A percentile compares a stretch with the other conserved stretches of the same genome.
phyloP scores from a whole-genome alignment of 2,888 invertebrate species.

The Strigamia maritima region DNA sequence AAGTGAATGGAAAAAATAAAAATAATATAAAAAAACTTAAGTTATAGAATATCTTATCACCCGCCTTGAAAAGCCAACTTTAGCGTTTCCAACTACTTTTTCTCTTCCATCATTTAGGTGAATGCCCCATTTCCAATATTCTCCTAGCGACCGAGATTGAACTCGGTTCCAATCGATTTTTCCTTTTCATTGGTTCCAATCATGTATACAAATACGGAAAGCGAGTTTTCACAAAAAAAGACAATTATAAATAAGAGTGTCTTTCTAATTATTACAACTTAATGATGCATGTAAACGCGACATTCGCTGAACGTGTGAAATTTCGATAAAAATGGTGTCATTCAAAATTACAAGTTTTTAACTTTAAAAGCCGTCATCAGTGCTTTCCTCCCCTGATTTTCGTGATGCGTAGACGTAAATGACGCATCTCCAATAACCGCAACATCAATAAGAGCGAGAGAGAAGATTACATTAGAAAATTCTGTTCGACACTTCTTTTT shows the following conservation, averaged over 20 bases:
- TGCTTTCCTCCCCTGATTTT: too few species aligned
- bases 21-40: not conserved
- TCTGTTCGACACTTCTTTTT: not conserved
- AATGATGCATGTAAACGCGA: too few species aligned
- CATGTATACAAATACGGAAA: constrained; percentile 1
- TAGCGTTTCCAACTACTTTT: not conserved
- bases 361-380: too few species aligned
- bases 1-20: not conserved
- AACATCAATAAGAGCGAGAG: not conserved
- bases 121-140: not conserved
- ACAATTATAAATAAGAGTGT: too few species aligned
- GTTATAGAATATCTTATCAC: not conserved
- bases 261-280: too few species aligned
- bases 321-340: too few species aligned
- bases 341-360: too few species aligned
- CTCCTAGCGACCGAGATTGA: not conserved
- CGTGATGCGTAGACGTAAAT: not conserved
- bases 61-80: not conserved
- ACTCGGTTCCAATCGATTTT: not conserved
- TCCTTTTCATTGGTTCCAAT: not conserved
- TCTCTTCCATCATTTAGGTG: not conserved
- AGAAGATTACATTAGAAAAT: not conserved
- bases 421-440: not conserved
- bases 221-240: not conserved
- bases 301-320: too few species aligned